Conservation (phyloP, 2,888 invertebrate species). For the Leptinotarsa haldemani region DNA sequence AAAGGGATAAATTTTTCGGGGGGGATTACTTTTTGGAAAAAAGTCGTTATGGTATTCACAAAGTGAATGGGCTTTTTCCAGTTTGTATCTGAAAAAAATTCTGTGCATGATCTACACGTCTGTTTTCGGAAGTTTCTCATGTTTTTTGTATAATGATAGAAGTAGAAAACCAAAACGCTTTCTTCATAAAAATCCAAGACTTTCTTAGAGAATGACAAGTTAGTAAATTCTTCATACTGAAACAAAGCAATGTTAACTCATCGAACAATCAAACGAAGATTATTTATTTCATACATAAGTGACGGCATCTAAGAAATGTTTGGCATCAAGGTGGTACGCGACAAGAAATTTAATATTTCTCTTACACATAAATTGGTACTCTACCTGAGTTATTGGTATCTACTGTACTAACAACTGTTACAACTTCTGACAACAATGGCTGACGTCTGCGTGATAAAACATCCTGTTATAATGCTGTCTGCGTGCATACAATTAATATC, state of each 20-base stretch:
- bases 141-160: too few species aligned
- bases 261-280: neutral
- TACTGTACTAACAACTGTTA: slow-evolving; percentile 12
- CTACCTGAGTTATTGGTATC: slow-evolving; percentile 6
- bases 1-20: too few species aligned
- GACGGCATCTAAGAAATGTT: slow-evolving; percentile 10
- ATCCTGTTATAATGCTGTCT: slow-evolving; percentile 19
- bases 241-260: neutral
- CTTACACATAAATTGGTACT: slow-evolving; percentile 3
- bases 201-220: too few species aligned
- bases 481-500: slow-evolving; percentile 21
- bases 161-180: too few species aligned
- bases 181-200: too few species aligned
- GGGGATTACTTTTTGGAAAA: too few species aligned
- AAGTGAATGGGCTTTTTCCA: too few species aligned
- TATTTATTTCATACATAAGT: neutral
- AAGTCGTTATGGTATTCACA: too few species aligned
- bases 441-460: slow-evolving; percentile 10
- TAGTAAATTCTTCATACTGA: too few species aligned
- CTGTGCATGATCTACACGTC: too few species aligned
- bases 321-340: slow-evolving; percentile 6
- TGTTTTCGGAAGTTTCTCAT: too few species aligned
- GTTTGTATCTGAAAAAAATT: too few species aligned
- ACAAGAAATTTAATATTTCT: slow-evolving; percentile 1
- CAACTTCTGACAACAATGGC: slow-evolving; percentile 17